phyloP scores from a whole-genome alignment of 1,140 invertebrate genomes.

The Zaprionus tsacasi region DNA sequence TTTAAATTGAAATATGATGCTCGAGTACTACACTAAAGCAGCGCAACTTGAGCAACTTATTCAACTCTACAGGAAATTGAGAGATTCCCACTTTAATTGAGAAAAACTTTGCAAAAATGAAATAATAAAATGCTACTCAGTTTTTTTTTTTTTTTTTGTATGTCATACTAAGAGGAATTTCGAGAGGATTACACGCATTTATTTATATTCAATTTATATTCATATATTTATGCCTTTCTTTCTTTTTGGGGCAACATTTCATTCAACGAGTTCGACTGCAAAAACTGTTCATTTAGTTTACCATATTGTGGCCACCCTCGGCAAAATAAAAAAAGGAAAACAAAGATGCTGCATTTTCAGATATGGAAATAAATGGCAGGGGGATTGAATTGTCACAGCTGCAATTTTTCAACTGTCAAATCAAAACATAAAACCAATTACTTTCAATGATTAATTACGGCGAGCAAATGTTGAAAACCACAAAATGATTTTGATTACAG shows the following conservation, averaged over 20 bases:
- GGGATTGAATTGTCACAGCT: slow-evolving; percentile 71
- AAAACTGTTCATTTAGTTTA: slow-evolving; percentile 21
- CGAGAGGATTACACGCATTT: slow-evolving; percentile 36
- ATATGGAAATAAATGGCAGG: slow-evolving; percentile 21
- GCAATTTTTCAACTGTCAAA: slow-evolving; percentile 81
- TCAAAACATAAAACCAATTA: slow-evolving; percentile 81
- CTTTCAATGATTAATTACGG: slow-evolving; percentile 77
- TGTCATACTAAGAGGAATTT: slow-evolving; percentile 23
- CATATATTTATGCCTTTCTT: slow-evolving; percentile 27
- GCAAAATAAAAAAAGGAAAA: slow-evolving; percentile 4
- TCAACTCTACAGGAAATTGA: not conserved
- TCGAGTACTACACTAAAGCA: not conserved
- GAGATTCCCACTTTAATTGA: not conserved
- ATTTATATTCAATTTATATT: slow-evolving; percentile 63
- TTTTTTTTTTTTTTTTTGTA: not conserved
- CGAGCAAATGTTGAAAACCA: slow-evolving; percentile 64
- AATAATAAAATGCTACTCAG: not conserved
- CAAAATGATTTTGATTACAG: slow-evolving; percentile 78
- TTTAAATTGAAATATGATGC: slow-evolving; percentile 41
- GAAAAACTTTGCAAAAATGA: not conserved
- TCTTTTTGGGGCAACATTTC: slow-evolving; percentile 1
- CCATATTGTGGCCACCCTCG: slow-evolving; percentile 12
- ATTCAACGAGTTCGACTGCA: not conserved
- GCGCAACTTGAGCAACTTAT: not conserved
- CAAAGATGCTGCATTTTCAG: not conserved